Conservation (phyloP, 2,888 invertebrate species). For the Clanis bilineata region DNA sequence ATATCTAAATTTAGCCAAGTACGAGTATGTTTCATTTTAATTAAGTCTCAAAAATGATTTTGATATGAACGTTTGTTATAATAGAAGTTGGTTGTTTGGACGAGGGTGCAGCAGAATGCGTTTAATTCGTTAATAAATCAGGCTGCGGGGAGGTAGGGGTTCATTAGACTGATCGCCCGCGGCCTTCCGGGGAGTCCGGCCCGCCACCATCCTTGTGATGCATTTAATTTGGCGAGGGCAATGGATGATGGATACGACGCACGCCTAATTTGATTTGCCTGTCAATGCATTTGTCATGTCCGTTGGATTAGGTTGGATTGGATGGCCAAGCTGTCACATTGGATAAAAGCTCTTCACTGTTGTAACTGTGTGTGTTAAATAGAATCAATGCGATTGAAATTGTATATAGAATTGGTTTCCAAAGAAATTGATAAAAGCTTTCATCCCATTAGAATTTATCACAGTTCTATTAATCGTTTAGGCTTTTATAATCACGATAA, state of each 20-base stretch:
- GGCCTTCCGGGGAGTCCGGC: conserved; percentile 73
- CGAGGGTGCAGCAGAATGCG: conserved; percentile 78
- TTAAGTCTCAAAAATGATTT: not conserved
- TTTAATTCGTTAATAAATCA: conserved; percentile 83
- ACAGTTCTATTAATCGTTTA: not conserved
- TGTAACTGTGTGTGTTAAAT: not conserved
- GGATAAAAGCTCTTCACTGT: not conserved
- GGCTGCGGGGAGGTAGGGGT: conserved; percentile 72
- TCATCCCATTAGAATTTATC: not conserved
- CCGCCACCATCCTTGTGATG: conserved; percentile 63
- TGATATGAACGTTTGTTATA: conserved; percentile 20
- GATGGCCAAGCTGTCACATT: not conserved
- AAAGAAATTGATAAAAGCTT: not conserved
- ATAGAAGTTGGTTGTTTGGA: conserved; percentile 45
- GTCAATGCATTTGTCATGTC: conserved; percentile 9
- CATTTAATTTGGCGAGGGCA: conserved; percentile 65
- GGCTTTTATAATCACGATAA: not conserved
- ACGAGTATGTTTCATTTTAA: not conserved
- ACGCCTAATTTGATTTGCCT: conserved; percentile 50
- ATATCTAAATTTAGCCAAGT: not conserved
- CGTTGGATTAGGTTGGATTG: not conserved
- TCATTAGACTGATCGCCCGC: conserved; percentile 79
- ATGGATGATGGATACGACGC: conserved; percentile 56
- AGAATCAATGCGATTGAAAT: not conserved
- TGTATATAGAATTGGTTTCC: not conserved